Evolutionary conservation across 2,888 invertebrate species (phyloP), one percentile per base, ranked within the genome.

Genomic region (Cotesia congregata): DNA sequence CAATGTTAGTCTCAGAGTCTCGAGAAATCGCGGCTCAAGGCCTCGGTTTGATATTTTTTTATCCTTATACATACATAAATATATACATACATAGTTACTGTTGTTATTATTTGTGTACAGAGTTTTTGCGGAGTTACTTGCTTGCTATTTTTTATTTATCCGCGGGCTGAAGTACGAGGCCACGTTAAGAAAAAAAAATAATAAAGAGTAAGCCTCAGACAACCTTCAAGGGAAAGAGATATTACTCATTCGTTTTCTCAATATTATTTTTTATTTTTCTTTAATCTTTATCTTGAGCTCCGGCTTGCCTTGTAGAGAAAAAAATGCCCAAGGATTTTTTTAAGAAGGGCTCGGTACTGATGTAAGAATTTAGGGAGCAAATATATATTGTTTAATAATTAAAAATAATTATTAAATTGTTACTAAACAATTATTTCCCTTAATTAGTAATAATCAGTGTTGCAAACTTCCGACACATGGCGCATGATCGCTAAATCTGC

Each of bases 111-210:
- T 7, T 50, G 9, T 12, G 50, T 50, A 50, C 12, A 12, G 7
- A 5, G 70, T 68, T 6, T 67, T 72, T 76, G 67, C 72, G 64
- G 50, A 50, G 50, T 50, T 50, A 50, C 50, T 50, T 50, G 50
- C 75, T 77, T 64, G n/a, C 17, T 17, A 30, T 15, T 68, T 67
- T 50, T 67, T 78, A 77, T 71, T 30, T 64, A 30, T 74, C 61
- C 74, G 59, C 61, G 62, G 67, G 67, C 67, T 74, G 64, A 38
- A 67, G 65, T 61, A 77, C 77, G 77, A 77, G 77, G 77, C 74
- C 77, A 77, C 67, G 50, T 40, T 68, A 30, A 50, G 12, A 50
- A 12, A 50, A 50, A 50, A 3, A 30, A 30, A 30, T 30, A 30
- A 30, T 3, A 17, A 41, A 41, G 41, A 30, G 30, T 9, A 15